These are phyloP conservation scores for Sebastes itinus DNA, from an alignment of 2,797 vertebrate genomes.

Conservation along the genomic window DNA sequence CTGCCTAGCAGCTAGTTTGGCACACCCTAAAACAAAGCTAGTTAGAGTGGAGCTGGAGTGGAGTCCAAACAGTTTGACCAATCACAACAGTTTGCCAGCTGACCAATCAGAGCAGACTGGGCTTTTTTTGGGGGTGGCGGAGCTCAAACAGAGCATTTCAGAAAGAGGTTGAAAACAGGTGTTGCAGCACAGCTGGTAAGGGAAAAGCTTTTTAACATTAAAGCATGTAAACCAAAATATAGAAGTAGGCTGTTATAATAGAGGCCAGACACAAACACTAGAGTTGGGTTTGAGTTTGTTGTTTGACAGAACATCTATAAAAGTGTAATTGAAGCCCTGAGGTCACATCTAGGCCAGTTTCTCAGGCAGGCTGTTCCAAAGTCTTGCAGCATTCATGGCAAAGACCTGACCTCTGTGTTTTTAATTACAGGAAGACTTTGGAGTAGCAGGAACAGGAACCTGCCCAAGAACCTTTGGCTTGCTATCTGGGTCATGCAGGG, in stretches of 20 bases:
- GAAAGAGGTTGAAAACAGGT: too few relatives aligned
- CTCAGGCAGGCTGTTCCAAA: constrained; percentile 10
- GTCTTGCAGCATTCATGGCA: constrained; percentile 5
- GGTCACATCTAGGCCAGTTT: constrained; percentile 14
- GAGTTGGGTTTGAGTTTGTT: neutral
- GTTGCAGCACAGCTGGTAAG: too few relatives aligned
- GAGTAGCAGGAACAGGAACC: constrained; percentile 14
- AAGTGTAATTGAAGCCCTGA: constrained; percentile 7
- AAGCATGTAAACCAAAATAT: too few relatives aligned
- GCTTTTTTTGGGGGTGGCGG: too few relatives aligned
- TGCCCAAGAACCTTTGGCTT: constrained; percentile 19
- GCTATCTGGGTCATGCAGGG: neutral
- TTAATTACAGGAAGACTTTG: constrained; percentile 12
- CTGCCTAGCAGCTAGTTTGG: too few relatives aligned
- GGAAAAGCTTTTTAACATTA: too few relatives aligned
- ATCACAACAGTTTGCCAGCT: too few relatives aligned
- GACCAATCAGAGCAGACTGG: too few relatives aligned
- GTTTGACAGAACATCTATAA: neutral
- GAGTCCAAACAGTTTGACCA: too few relatives aligned
- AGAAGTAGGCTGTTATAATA: neutral
- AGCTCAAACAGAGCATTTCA: too few relatives aligned
- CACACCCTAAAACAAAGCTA: too few relatives aligned
- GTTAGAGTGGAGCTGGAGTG: too few relatives aligned
- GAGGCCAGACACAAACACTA: neutral
- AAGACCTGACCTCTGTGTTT: constrained; percentile 19